Conservation (phyloP, 2,797 vertebrate genomes). For the Vultur gryphus region DNA sequence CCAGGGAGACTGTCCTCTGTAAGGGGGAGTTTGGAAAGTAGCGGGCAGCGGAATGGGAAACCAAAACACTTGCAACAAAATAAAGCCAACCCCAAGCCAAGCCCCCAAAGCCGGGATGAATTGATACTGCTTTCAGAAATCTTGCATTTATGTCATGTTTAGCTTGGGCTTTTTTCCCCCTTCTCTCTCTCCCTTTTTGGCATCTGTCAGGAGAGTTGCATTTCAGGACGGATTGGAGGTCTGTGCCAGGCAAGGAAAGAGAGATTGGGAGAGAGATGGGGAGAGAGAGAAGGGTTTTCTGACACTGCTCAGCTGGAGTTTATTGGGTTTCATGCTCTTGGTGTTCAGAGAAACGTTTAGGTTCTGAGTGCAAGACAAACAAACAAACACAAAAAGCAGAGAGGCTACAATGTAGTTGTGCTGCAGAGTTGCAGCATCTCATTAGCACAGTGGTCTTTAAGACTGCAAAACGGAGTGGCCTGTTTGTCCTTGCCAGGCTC, state of each 20-base stretch:
- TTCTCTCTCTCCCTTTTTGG: background rate
- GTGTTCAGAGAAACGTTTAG: constrained; percentile 9
- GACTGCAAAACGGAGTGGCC: constrained; percentile 21
- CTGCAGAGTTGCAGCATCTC: constrained; percentile 1
- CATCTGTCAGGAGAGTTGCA: background rate
- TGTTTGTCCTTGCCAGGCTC: background rate
- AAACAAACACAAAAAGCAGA: constrained; percentile 19
- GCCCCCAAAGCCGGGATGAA: background rate
- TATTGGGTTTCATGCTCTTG: constrained; percentile 28
- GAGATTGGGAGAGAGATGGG: background rate
- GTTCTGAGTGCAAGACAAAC: constrained; percentile 16
- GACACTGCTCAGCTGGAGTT: constrained; percentile 12
- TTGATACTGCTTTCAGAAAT: constrained; percentile 1
- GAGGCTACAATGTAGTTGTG: background rate
- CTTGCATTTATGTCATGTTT: background rate
- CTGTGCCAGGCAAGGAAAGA: background rate
- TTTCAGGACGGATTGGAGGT: background rate
- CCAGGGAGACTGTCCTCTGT: background rate
- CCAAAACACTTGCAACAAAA: background rate
- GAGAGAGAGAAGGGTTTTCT: background rate
- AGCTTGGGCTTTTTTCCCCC: background rate
- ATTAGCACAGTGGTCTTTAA: background rate
- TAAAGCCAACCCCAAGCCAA: background rate
- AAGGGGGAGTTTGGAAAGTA: constrained; percentile 18
- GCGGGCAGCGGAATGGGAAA: background rate